Percentiles rank a stretch among this genome's conserved stretches.
phyloP scores from a whole-genome alignment of 2,797 vertebrate genomes.

The Petrocephalus schoutedeni region DNA sequence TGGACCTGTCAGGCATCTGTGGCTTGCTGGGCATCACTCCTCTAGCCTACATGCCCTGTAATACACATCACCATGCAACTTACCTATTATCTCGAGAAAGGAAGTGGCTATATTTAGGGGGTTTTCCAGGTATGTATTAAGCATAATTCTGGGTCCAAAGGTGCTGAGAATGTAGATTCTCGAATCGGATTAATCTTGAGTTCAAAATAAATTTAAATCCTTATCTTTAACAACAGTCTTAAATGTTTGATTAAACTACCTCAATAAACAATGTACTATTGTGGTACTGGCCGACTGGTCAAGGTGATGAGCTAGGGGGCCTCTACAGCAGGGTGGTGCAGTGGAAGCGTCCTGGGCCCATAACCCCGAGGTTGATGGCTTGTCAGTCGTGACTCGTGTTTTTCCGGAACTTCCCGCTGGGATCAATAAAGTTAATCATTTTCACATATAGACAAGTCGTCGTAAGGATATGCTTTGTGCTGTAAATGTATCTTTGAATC shows the following conservation, averaged over 20 bases:
- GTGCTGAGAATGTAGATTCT: background rate
- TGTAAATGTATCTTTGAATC: background rate
- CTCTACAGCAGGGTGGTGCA: background rate
- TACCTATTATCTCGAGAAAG: background rate
- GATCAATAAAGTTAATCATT: background rate
- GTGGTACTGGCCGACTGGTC: background rate
- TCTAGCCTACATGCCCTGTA: background rate
- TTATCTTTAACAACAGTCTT: background rate
- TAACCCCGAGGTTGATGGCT: background rate
- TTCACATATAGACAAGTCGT: background rate
- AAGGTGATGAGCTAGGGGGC: background rate
- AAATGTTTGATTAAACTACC: background rate
- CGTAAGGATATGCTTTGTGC: background rate
- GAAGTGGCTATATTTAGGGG: background rate
- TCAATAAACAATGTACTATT: background rate
- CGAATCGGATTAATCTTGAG: background rate
- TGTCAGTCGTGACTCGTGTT: background rate
- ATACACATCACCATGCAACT: background rate
- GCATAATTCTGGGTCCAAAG: background rate
- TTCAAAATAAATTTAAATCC: background rate
- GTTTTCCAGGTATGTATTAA: background rate
- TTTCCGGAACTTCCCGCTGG: background rate
- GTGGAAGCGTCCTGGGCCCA: background rate
- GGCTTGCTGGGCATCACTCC: background rate
- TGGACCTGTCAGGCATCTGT: background rate